Conservation (phyloP, 2,888 invertebrate species). For the Rhyacophila evoluta region DNA sequence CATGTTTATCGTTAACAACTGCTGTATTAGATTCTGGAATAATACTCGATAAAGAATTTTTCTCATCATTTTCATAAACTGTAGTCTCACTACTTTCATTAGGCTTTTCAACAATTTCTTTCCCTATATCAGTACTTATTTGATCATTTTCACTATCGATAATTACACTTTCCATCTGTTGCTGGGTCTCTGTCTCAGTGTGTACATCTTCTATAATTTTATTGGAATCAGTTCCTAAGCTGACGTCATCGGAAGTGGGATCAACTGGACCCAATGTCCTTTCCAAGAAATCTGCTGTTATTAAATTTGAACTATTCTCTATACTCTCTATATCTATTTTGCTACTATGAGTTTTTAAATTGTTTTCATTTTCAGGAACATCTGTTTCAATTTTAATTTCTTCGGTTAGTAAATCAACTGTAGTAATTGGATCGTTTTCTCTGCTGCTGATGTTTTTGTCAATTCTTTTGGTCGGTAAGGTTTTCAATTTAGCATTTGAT, state of each 20-base stretch:
- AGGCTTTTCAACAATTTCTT: constrained; percentile 29
- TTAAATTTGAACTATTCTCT: background rate
- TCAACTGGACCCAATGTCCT: background rate
- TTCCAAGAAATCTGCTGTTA: background rate
- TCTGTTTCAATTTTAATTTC: background rate
- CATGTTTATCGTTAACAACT: background rate
- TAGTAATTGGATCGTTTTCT: background rate
- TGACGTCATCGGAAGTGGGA: background rate
- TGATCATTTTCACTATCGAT: constrained; percentile 20
- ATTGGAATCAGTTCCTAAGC: background rate
- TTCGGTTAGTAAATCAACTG: background rate
- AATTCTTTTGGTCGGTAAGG: constrained; percentile 11
- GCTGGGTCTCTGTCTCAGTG: background rate
- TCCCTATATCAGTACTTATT: constrained; percentile 38
- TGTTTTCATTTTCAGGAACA: background rate
- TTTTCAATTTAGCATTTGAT: constrained; percentile 34
- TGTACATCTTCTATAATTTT: background rate
- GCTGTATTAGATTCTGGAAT: background rate
- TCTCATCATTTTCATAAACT: constrained; percentile 30
- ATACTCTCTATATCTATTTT: background rate
- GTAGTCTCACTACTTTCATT: background rate
- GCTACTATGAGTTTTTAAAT: background rate
- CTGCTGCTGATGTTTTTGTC: background rate
- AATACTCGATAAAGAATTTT: background rate
- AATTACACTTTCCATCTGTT: background rate